These are phyloP conservation scores for Macrotis lagotis DNA, from an alignment of 2,113 vertebrate species.

Conservation along the genomic window DNA sequence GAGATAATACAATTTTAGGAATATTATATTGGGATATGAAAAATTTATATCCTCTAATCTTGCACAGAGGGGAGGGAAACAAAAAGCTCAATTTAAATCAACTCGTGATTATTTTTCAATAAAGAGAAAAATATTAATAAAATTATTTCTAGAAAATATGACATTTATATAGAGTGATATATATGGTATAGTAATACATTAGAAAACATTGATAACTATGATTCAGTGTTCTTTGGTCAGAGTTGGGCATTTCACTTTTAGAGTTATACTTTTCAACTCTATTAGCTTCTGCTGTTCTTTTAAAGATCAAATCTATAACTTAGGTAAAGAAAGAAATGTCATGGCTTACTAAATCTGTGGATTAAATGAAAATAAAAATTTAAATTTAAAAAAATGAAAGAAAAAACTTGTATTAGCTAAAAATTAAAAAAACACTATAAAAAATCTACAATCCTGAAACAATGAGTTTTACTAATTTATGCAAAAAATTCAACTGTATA, in stretches of 20 bases:
- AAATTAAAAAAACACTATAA: not conserved
- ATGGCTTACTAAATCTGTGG: not conserved
- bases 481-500: too few species aligned
- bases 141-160: too few species aligned
- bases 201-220: not conserved
- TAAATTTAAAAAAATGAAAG: too few species aligned
- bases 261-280: not conserved
- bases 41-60: not conserved
- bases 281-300: not conserved
- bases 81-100: not conserved
- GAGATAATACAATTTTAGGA: not conserved
- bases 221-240: not conserved
- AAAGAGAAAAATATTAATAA: not conserved
- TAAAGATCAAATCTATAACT: not conserved
- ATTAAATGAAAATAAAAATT: not conserved
- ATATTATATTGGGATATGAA: not conserved
- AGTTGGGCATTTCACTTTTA: not conserved
- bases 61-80: not conserved
- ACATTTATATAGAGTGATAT: too few species aligned
- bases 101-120: not conserved
- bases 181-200: too few species aligned
- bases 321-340: not conserved
- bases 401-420: not conserved
- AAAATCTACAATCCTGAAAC: not conserved
- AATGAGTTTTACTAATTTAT: not conserved